Evolutionary conservation across 2,797 vertebrate genomes (phyloP).

Genomic region (Miichthys miiuy): DNA sequence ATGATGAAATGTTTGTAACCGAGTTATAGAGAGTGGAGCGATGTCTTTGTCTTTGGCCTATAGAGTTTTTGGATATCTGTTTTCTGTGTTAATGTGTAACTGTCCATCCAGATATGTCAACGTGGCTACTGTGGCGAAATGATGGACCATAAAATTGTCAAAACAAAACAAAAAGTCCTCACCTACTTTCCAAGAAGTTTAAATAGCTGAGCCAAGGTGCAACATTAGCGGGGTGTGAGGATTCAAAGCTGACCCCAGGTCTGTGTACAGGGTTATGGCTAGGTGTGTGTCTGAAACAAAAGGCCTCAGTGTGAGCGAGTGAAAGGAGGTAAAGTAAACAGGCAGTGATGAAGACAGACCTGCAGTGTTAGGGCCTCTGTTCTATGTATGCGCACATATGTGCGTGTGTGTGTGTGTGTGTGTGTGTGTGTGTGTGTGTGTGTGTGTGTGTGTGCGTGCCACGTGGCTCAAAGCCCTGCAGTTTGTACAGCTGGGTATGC

Average conservation of each 20-base stretch:
- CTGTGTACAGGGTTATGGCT: constrained; percentile 30
- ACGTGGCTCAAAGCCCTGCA: constrained; percentile 76
- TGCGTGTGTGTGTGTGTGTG: constrained; percentile 37
- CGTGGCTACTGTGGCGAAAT: constrained; percentile 47
- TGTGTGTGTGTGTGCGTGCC: constrained; percentile 10
- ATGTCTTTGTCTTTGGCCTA: not conserved
- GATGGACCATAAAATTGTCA: constrained; percentile 24
- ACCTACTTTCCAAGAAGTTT: too few species aligned
- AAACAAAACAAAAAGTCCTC: constrained; percentile 16
- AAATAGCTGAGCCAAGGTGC: constrained; percentile 5
- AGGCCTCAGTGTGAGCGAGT: constrained; percentile 89
- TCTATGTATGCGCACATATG: constrained; percentile 51
- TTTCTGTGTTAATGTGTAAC: constrained; percentile 66
- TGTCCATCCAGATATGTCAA: constrained; percentile 1
- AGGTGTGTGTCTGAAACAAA: constrained; percentile 83
- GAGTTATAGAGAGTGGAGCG: constrained; percentile 3
- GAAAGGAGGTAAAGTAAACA: constrained; percentile 94
- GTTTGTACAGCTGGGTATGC: constrained; percentile 93
- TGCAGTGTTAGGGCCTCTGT: constrained; percentile 88
- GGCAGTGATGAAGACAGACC: constrained; percentile 88
- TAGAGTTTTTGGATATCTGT: constrained; percentile 33
- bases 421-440: constrained; percentile 54
- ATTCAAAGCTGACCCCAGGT: constrained; percentile 47
- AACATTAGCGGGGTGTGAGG: constrained; percentile 10
- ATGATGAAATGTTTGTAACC: constrained; percentile 43